Evolutionary conservation across 2,113 vertebrate species (phyloP).

Genomic region (Pseudopodoces humilis): DNA sequence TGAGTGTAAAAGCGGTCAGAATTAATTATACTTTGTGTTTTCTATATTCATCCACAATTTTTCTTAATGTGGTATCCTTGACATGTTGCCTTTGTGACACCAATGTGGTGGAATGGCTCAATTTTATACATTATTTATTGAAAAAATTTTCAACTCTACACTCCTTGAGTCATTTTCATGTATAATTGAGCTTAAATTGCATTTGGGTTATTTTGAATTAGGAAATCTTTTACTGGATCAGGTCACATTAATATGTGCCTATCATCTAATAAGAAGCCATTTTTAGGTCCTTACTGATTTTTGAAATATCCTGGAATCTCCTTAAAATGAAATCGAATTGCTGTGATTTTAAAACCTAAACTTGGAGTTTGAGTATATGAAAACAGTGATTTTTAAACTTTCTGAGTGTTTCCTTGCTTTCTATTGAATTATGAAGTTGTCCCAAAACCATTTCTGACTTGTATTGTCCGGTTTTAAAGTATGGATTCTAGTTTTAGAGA

Average conservation of each 20-base stretch:
- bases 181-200: slow-evolving; percentile 69
- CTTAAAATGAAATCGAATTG: not conserved
- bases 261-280: not conserved
- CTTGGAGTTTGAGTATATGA: not conserved
- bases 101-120: not conserved
- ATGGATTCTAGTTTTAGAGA: not conserved
- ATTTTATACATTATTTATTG: slow-evolving; percentile 67
- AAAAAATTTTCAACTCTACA: not conserved
- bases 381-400: not conserved
- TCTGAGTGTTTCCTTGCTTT: not conserved
- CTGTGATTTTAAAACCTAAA: not conserved
- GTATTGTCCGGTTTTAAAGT: not conserved
- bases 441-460: not conserved
- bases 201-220: slow-evolving; percentile 55
- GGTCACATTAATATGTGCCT: slow-evolving; percentile 34
- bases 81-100: slow-evolving; percentile 38
- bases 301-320: not conserved
- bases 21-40: slow-evolving; percentile 4
- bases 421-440: not conserved
- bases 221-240: not conserved
- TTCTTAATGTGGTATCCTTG: not conserved
- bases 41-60: not conserved
- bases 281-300: not conserved
- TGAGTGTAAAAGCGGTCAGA: not conserved
- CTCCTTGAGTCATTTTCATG: slow-evolving; percentile 61